Conservation (phyloP, 2,797 vertebrate species). For the Rhinella marina region DNA sequence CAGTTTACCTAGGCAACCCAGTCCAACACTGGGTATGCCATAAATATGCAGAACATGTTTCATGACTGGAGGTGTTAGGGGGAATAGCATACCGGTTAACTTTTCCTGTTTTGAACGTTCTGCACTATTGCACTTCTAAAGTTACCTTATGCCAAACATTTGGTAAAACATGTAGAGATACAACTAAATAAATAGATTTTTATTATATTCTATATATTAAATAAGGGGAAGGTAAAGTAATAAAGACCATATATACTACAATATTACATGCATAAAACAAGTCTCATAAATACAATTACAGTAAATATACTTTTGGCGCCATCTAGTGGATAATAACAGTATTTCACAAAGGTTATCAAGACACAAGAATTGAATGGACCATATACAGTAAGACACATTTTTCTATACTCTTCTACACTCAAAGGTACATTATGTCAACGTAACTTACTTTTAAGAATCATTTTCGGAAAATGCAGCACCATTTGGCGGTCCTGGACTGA, state of each 20-base stretch:
- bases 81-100: neutral
- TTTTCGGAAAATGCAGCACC: too few species aligned
- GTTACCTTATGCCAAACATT: neutral
- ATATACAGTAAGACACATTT: too few species aligned
- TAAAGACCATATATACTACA: too few species aligned
- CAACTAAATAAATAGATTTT: neutral
- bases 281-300: neutral
- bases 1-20: too few species aligned
- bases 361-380: neutral
- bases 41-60: too few species aligned
- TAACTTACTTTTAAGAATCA: too few species aligned
- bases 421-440: too few species aligned
- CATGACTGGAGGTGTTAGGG: neutral
- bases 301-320: conserved; percentile 19
- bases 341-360: neutral
- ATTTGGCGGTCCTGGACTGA: too few species aligned
- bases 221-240: neutral
- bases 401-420: too few species aligned
- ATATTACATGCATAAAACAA: neutral
- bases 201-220: neutral
- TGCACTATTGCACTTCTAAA: neutral
- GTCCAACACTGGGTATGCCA: too few species aligned
- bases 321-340: conserved; percentile 18
- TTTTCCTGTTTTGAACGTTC: neutral
- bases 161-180: neutral